Evolutionary conservation across 1,140 invertebrate species (phyloP).

Genomic region (Bombus pascuorum): DNA sequence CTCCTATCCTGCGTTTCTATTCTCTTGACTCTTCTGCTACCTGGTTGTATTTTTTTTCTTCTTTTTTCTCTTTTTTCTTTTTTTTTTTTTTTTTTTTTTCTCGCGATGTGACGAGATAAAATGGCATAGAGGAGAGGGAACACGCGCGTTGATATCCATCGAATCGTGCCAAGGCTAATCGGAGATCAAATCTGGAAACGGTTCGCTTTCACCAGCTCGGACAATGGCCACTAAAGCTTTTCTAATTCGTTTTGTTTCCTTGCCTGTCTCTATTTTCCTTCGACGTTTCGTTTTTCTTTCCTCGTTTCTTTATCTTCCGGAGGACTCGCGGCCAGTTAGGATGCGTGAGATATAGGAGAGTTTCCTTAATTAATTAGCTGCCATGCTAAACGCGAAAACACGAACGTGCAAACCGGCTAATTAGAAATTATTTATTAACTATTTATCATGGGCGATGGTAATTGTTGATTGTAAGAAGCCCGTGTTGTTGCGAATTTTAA

Average conservation of each 20-base stretch:
- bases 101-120: neutral
- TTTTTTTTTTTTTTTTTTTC: neutral
- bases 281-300: too few species aligned
- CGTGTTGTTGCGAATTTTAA: too few species aligned
- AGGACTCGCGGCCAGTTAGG: neutral
- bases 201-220: constrained; percentile 61
- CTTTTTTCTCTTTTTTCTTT: neutral
- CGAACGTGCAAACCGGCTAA: neutral
- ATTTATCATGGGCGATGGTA: neutral
- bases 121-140: neutral
- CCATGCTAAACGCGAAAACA: constrained; percentile 27
- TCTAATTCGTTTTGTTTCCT: constrained; percentile 33
- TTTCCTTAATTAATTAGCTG: constrained; percentile 41
- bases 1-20: neutral
- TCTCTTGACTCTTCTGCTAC: neutral
- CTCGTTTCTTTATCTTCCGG: neutral
- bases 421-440: constrained; percentile 9
- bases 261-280: neutral
- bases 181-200: constrained; percentile 56
- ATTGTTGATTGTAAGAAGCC: neutral
- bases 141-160: constrained; percentile 50
- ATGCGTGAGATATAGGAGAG: constrained; percentile 35
- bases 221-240: constrained; percentile 48
- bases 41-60: neutral
- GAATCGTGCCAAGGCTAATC: constrained; percentile 65